Conservation (phyloP, 2,113 vertebrate species). For the Trematomus loennbergii region DNA sequence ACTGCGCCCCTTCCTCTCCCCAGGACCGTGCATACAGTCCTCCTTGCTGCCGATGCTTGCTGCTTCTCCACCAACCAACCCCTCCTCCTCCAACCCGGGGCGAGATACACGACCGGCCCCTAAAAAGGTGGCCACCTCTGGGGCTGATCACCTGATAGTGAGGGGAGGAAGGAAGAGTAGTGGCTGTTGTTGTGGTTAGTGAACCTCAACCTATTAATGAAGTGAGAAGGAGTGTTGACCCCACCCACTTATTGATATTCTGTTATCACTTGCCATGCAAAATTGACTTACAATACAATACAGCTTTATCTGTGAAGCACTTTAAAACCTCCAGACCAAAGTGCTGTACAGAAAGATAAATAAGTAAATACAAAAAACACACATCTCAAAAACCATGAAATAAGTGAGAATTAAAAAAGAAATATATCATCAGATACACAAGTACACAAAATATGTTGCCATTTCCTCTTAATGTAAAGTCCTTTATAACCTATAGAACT, state of each 20-base stretch:
- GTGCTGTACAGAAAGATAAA: no score
- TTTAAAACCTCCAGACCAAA: no score
- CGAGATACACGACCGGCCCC: conserved; percentile 21
- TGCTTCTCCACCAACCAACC: neutral
- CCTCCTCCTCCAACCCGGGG: conserved; percentile 1
- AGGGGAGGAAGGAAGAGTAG: neutral
- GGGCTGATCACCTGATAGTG: conserved; percentile 36
- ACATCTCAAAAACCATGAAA: no score
- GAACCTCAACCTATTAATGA: neutral
- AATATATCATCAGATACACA: neutral
- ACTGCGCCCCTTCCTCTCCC: conserved; percentile 18
- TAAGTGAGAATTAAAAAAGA: no score
- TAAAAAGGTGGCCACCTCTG: conserved; percentile 7
- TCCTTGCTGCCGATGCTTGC: conserved; percentile 6
- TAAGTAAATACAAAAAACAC: no score
- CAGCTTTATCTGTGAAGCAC: no score
- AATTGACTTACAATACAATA: neutral
- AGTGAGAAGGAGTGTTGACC: neutral
- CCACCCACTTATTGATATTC: conserved; percentile 3
- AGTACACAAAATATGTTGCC: no score
- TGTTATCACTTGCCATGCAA: neutral
- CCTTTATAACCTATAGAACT: neutral
- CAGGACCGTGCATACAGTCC: conserved; percentile 10
- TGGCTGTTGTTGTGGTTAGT: neutral
- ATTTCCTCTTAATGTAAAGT: neutral